phyloP scores from a whole-genome alignment of 2,888 invertebrate species.

The Noctua pronuba region DNA sequence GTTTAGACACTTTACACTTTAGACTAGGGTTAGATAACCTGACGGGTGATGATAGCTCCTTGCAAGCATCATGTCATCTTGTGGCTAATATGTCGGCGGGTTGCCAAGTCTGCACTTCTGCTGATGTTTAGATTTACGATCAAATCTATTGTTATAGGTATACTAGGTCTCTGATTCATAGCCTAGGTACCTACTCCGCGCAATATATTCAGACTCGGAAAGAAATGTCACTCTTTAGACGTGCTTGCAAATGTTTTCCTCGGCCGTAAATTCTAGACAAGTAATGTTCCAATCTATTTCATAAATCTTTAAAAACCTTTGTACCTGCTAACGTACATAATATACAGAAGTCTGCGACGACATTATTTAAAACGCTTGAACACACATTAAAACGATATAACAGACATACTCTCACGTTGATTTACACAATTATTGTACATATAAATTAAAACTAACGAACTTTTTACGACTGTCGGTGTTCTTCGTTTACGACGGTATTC shows the following conservation, averaged over 20 bases:
- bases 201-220: slow-evolving; percentile 26
- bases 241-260: slow-evolving; percentile 26
- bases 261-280: slow-evolving; percentile 34
- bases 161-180: slow-evolving; percentile 37
- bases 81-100: slow-evolving; percentile 31
- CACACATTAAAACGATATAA: slow-evolving; percentile 69
- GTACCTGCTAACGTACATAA: neutral
- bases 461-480: slow-evolving; percentile 76
- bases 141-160: slow-evolving; percentile 21
- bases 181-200: slow-evolving; percentile 8
- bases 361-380: slow-evolving; percentile 63
- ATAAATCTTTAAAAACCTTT: slow-evolving; percentile 35
- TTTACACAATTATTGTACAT: slow-evolving; percentile 78
- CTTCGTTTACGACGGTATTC: slow-evolving; percentile 72
- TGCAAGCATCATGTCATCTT: slow-evolving; percentile 29
- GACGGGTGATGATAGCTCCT: slow-evolving; percentile 54
- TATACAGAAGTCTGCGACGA: slow-evolving; percentile 55
- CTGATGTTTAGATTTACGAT: slow-evolving; percentile 51
- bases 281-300: slow-evolving; percentile 5
- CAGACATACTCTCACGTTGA: slow-evolving; percentile 64
- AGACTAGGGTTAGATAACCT: slow-evolving; percentile 34
- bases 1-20: slow-evolving; percentile 34
- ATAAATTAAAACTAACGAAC: slow-evolving; percentile 84
- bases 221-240: slow-evolving; percentile 15
- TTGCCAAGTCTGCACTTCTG: slow-evolving; percentile 44